Percentiles rank a stretch among this genome's conserved stretches.
Evolutionary conservation across 2,113 vertebrate species (phyloP).

Genomic region (Bettongia penicillata): DNA sequence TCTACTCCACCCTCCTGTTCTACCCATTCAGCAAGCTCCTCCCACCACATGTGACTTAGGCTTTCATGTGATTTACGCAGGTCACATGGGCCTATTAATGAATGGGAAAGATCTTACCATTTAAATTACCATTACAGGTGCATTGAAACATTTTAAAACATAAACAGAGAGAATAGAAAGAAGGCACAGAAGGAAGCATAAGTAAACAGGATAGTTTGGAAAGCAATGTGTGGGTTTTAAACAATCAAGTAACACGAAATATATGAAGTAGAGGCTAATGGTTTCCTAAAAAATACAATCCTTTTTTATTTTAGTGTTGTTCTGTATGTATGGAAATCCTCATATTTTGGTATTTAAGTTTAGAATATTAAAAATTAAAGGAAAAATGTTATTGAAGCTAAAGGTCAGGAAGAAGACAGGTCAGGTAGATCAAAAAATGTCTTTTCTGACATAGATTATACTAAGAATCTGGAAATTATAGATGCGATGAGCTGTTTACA

Average conservation of each 20-base stretch:
- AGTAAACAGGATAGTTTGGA: background rate
- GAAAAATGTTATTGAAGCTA: background rate
- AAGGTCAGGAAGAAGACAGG: background rate
- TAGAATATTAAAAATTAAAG: background rate
- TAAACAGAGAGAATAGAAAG: background rate
- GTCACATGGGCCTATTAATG: no score
- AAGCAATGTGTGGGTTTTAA: background rate
- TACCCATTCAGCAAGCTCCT: no score
- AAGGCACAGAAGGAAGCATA: background rate
- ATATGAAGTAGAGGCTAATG: background rate
- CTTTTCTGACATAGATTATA: background rate
- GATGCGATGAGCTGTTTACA: background rate
- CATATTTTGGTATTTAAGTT: background rate
- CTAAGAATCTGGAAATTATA: background rate
- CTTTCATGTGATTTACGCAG: no score
- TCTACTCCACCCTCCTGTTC: no score
- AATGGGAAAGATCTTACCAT: no score
- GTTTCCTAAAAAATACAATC: background rate
- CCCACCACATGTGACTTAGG: no score
- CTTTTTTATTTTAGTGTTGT: background rate
- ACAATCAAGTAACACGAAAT: background rate
- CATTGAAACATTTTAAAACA: background rate
- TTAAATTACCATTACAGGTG: background rate
- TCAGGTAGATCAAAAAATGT: background rate
- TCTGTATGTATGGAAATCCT: background rate